Base-by-base conservation (phyloP, 2,888 invertebrate species). In the Sisyra terminalis region DNA sequence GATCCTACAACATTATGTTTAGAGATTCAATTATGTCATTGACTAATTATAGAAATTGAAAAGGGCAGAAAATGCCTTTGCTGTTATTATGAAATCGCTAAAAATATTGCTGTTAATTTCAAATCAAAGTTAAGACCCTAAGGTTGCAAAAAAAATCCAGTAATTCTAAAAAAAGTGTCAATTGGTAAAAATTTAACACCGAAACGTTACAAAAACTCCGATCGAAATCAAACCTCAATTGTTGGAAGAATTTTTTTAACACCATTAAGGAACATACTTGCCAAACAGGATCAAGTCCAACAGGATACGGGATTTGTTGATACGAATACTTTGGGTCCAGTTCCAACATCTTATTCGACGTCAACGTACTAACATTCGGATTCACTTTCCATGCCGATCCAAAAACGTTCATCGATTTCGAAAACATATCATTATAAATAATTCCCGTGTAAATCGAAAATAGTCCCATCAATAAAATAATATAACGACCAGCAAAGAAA, bases 351-450 rank as follows among this genome's bases (percentile, higher is more conserved):
- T 47, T 46, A 42, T 55, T 56, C 0, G 2, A 7, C 1, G 44
- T 8, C 9, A 59, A 42, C 0, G 53, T 53, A 0, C 46, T 43
- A 2, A 30, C 11, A 44, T 59, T 53, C 31, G 53, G 51, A 29
- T 50, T 49, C 6, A 50, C 50, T 11, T 44, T 50, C 82, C 82
- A 84, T 29, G 68, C 63, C 1, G 75, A 68, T 3, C 78, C 78
- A 57, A 84, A 83, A 30, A 84, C 63, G 53, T 83, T 83, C 50
- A 81, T 50, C 3, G 81, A 75, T 55, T 79, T 82, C 31, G 82
- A 79, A 60, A 83, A 85, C n/a, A 78, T 53, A 55, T 85, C 85
- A 56, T 85, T 85, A 64, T 85, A 85, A 45, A 85, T 70, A 36
- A 83, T 52, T 24, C 84, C 84, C 16, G 82, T 79, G 61, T 85